Evolutionary conservation across 2,113 vertebrate genomes (phyloP).

Genomic region (Rhineura floridana): DNA sequence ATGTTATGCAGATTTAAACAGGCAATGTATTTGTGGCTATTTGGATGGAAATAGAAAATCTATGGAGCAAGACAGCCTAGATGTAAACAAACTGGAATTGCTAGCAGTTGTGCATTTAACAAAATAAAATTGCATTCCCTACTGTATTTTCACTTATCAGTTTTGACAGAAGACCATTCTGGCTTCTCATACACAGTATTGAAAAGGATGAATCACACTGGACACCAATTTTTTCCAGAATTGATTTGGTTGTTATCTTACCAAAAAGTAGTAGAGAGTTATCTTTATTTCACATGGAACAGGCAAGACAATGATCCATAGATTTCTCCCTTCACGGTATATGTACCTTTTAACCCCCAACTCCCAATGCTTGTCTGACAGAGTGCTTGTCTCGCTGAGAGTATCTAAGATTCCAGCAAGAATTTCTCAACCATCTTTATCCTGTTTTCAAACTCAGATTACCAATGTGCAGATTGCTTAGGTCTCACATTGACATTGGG

Average conservation of each 20-base stretch:
- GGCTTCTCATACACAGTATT: slow-evolving; percentile 65
- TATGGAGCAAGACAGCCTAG: slow-evolving; percentile 61
- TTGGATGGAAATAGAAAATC: slow-evolving; percentile 69
- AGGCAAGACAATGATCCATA: slow-evolving; percentile 53
- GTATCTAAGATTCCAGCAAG: slow-evolving; percentile 39
- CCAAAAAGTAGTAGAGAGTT: slow-evolving; percentile 62
- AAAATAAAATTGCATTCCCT: slow-evolving; percentile 69
- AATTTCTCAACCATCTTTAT: slow-evolving; percentile 32
- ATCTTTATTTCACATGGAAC: slow-evolving; percentile 58
- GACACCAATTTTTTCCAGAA: slow-evolving; percentile 67
- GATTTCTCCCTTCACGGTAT: slow-evolving; percentile 40
- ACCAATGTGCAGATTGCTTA: neutral
- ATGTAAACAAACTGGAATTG: slow-evolving; percentile 63
- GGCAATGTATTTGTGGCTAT: slow-evolving; percentile 42
- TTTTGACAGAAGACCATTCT: slow-evolving; percentile 74
- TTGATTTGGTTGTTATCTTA: slow-evolving; percentile 66
- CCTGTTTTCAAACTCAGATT: neutral
- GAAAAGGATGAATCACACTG: slow-evolving; percentile 66
- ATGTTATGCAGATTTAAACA: slow-evolving; percentile 32
- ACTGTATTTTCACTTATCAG: slow-evolving; percentile 71
- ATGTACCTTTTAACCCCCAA: slow-evolving; percentile 25
- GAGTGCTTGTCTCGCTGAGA: slow-evolving; percentile 43
- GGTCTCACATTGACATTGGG: no score
- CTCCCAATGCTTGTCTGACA: neutral
- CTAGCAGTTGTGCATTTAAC: slow-evolving; percentile 62